A percentile compares a stretch with the other conserved stretches of the same genome.
These are phyloP conservation scores for Abrostola triplasia DNA, from an alignment of 2,888 invertebrate genomes.

Conservation along the genomic window DNA sequence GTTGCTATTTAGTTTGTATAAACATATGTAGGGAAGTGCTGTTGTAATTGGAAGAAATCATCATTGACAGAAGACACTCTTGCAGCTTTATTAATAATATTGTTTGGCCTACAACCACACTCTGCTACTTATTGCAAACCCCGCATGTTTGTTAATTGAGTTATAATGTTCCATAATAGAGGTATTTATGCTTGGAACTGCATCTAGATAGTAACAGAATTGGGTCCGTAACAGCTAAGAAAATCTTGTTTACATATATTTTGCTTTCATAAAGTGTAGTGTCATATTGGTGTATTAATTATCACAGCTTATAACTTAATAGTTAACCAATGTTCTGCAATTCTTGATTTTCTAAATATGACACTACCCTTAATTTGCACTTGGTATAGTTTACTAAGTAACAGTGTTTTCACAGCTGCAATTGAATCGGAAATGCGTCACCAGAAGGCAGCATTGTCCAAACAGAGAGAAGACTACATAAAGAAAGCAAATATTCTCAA, in stretches of 20 bases:
- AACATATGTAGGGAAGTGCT: conserved; percentile 31
- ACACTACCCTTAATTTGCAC: conserved; percentile 51
- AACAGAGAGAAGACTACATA: conserved; percentile 94
- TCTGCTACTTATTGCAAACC: conserved; percentile 46
- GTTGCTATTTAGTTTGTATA: conserved; percentile 31
- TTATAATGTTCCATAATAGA: conserved; percentile 33
- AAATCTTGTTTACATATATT: conserved; percentile 51
- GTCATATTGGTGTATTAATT: conserved; percentile 36
- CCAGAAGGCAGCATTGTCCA: conserved; percentile 93
- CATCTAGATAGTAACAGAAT: conserved; percentile 49
- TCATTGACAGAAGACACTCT: conserved; percentile 16
- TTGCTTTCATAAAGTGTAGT: conserved; percentile 57
- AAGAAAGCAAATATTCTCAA: conserved; percentile 92
- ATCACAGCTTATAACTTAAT: background rate
- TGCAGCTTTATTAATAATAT: conserved; percentile 37
- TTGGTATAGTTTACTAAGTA: conserved; percentile 45
- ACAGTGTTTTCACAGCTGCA: conserved; percentile 82
- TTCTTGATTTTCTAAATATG: conserved; percentile 21
- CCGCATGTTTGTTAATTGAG: conserved; percentile 47
- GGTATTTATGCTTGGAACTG: conserved; percentile 43
- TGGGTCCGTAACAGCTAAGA: conserved; percentile 61
- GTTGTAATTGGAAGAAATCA: conserved; percentile 35
- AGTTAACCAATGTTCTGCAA: background rate
- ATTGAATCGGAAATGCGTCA: conserved; percentile 94
- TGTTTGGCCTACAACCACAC: conserved; percentile 40